Percentiles rank a stretch among this genome's conserved stretches.
Conservation (phyloP, 92 coral and sea anemone species). For the Porites lobata region DNA sequence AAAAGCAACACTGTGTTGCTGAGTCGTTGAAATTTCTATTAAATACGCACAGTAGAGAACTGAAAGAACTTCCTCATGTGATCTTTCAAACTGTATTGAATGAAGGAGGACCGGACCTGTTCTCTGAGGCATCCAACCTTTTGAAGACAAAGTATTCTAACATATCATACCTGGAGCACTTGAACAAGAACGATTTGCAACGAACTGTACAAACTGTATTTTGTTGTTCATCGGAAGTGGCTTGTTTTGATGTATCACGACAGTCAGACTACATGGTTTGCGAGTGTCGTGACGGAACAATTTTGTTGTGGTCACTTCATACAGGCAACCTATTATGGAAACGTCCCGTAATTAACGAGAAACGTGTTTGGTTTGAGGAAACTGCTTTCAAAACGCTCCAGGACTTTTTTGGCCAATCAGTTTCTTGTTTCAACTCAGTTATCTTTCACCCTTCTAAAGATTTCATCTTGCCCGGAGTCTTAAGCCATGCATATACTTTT, state of each 20-base stretch:
- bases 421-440: neutral
- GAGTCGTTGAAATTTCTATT: neutral
- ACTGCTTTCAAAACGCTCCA: too few relatives aligned
- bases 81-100: constrained; percentile 18
- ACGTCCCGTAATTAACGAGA: neutral
- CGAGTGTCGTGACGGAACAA: neutral
- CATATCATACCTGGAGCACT: neutral
- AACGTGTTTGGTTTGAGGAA: too few relatives aligned
- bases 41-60: neutral
- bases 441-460: constrained; percentile 23
- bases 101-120: neutral
- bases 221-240: neutral
- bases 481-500: neutral
- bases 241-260: constrained; percentile 12
- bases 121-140: neutral
- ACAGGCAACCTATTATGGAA: neutral
- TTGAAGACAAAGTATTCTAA: constrained; percentile 6
- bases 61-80: neutral
- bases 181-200: neutral
- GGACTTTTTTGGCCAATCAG: accelerated
- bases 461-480: neutral
- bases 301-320: constrained; percentile 12
- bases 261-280: constrained; percentile 8
- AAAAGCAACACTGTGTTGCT: too few relatives aligned
- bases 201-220: neutral